These are phyloP conservation scores for Pangasius mekongensis DNA, from an alignment of 2,797 vertebrate genomes.

Conservation along the genomic window DNA sequence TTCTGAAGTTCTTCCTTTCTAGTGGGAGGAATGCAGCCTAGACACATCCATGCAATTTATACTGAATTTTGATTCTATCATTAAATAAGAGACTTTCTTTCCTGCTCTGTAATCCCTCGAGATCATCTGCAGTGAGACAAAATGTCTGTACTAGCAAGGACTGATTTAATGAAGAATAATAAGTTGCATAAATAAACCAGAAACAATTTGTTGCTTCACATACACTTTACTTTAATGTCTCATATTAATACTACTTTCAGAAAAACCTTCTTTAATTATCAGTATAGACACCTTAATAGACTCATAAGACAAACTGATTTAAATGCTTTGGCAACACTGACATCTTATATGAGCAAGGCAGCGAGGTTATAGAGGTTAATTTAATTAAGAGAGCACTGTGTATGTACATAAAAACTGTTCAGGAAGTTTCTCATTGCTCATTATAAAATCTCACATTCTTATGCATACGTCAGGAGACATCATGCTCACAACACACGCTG, in stretches of 20 bases:
- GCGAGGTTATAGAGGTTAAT: not conserved
- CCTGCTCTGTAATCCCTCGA: constrained; percentile 19
- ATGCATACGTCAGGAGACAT: not conserved
- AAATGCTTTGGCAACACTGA: not conserved
- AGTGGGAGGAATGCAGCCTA: constrained; percentile 6
- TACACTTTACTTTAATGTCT: not conserved
- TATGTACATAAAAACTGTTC: not conserved
- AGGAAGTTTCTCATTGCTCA: constrained; percentile 1
- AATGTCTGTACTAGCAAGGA: constrained; percentile 1
- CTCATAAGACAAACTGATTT: constrained; percentile 4
- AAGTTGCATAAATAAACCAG: not conserved
- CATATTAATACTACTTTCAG: constrained; percentile 1
- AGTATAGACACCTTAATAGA: not conserved
- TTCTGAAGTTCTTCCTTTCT: constrained; percentile 27
- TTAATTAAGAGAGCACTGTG: constrained; percentile 14
- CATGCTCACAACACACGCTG: not conserved
- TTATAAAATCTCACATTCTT: not conserved
- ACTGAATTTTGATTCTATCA: constrained; percentile 4
- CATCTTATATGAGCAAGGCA: not conserved
- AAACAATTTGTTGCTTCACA: not conserved
- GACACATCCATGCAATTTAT: constrained; percentile 18
- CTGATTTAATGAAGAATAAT: not conserved
- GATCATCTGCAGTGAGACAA: not conserved
- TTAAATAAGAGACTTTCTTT: constrained; percentile 10
- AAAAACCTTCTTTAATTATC: not conserved